Evolutionary conservation across 2,113 vertebrate genomes (phyloP), one percentile per base, ranked within the genome.

Genomic region (Colossoma macropomum): DNA sequence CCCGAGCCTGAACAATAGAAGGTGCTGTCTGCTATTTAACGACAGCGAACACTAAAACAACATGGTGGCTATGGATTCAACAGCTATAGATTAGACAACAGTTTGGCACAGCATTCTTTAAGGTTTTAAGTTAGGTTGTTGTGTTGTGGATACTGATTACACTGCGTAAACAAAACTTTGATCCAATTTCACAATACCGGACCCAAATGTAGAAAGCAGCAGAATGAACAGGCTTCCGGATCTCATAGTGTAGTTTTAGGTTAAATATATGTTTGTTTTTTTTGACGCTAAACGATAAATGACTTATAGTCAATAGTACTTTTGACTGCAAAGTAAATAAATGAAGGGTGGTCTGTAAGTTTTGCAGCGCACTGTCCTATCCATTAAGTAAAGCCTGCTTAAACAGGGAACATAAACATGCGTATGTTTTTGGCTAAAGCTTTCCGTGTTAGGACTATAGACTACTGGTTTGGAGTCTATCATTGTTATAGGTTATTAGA

Each of bases 1-100:
- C 65, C 71, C 59, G 13, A 25, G 34, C 65, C 48, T 69, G 52
- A 78, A 84, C 71, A 78, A 70, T 60, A 5, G 21, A 13, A 32
- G 6, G 68, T 11, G 25, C 38, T 71, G 65, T 71, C 17, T 38
- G 30, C 4, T 13, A 21, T 56, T 21, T 45, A n/a, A 71, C 34
- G 25, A 71, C 15, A 71, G 68, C 38, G 4, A 45, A 25, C 2
- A 10, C 21, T 71, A 71, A 71, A 41, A 25, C 41, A 45, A 25
- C 34, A 45, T 34, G 32, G 32, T 3, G 17, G 13, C 28, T 45
- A 66, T 4, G 10, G 7, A 38, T 38, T 38, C 30, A 38, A 10
- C 17, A 69, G 32, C 54, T 59, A 17, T 56, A 56, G 3, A 19
- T 19, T 1, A 1, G 15, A 21, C 52, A 17, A 34, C 30, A 34